Conservation (phyloP, 2,888 invertebrate species). For the Drosophila rubida region DNA sequence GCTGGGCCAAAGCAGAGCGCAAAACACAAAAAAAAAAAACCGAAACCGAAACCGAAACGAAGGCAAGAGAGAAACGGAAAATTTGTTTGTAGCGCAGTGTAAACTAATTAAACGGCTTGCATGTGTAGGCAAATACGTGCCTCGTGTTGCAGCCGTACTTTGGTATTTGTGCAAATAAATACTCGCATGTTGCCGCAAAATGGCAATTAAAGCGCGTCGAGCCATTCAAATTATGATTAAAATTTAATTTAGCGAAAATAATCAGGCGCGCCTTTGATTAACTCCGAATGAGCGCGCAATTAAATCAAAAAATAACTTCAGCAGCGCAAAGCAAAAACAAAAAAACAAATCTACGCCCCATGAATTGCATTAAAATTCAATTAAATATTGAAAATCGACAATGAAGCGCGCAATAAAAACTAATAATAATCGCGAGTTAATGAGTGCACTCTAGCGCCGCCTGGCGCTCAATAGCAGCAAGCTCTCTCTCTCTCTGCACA, state of each 20-base stretch:
- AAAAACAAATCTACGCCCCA: constrained; percentile 48
- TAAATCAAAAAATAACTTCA: constrained; percentile 44
- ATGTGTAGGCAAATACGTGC: constrained; percentile 31
- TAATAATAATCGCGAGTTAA: constrained; percentile 75
- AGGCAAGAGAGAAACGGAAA: constrained; percentile 28
- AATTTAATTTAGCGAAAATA: constrained; percentile 78
- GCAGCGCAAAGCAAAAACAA: constrained; percentile 17
- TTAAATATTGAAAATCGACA: constrained; percentile 64
- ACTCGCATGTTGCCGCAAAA: constrained; percentile 27
- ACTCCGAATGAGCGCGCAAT: constrained; percentile 49
- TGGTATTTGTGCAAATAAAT: constrained; percentile 6
- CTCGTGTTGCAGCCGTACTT: not conserved
- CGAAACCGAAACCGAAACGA: not conserved
- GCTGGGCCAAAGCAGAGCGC: not conserved
- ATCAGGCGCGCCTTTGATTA: constrained; percentile 67
- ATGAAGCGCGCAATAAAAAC: constrained; percentile 63
- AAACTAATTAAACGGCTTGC: constrained; percentile 74
- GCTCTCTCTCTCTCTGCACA: not conserved
- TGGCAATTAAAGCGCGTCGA: constrained; percentile 47
- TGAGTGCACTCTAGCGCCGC: constrained; percentile 38
- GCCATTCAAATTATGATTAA: constrained; percentile 73
- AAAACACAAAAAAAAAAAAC: constrained; percentile 1
- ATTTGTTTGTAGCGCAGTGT: constrained; percentile 64
- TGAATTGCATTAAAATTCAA: constrained; percentile 79
- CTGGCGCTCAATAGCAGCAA: constrained; percentile 32